phyloP scores from a whole-genome alignment of 2,797 vertebrate species.

The Darevskia mixta region DNA sequence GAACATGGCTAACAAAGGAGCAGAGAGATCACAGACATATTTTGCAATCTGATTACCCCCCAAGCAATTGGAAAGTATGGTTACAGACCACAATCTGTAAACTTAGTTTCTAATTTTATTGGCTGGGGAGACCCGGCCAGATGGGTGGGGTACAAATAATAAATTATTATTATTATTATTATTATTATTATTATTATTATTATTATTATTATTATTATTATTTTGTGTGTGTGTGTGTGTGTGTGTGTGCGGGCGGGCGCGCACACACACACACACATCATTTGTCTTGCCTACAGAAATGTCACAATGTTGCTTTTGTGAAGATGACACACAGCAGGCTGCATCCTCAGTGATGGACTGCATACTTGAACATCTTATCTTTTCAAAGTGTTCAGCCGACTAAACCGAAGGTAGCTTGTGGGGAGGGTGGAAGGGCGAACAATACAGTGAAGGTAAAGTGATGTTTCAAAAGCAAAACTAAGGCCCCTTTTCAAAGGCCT shows the following conservation, averaged over 20 bases:
- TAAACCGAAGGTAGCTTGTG: constrained; percentile 4
- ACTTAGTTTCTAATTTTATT: neutral
- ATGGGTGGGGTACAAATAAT: too few relatives aligned
- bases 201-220: too few relatives aligned
- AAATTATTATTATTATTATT: too few relatives aligned
- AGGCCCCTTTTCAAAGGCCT: constrained; percentile 40
- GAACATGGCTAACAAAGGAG: neutral
- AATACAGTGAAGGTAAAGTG: neutral
- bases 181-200: too few relatives aligned
- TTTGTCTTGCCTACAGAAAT: neutral
- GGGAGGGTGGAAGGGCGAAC: neutral
- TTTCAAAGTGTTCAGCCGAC: constrained; percentile 30
- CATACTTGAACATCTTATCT: constrained; percentile 24
- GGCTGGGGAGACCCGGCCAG: too few relatives aligned
- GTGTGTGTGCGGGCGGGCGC: too few relatives aligned
- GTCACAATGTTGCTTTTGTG: constrained; percentile 5
- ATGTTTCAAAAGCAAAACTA: constrained; percentile 13
- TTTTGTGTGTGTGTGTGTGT: neutral
- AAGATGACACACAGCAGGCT: constrained; percentile 1
- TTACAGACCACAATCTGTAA: neutral
- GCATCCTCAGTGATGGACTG: constrained; percentile 27
- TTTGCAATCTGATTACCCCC: neutral
- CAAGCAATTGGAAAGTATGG: neutral
- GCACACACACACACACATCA: neutral
- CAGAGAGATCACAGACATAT: neutral